phyloP scores from a whole-genome alignment of 1,140 invertebrate species.

The Rhysida immarginata region DNA sequence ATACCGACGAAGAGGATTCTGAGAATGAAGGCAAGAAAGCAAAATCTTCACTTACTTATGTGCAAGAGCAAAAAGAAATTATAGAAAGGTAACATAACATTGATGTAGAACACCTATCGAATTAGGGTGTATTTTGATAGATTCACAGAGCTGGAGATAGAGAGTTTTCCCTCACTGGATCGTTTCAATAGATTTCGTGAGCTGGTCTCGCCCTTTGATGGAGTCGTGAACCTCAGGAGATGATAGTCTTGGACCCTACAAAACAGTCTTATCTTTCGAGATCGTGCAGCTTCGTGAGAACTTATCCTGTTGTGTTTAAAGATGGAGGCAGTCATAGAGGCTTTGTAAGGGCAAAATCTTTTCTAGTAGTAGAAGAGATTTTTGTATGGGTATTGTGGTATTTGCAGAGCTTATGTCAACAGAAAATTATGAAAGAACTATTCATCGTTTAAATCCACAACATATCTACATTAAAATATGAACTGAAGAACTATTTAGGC shows the following conservation, averaged over 20 bases:
- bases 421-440: too few species aligned
- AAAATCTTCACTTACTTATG: slow-evolving; percentile 34
- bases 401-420: too few species aligned
- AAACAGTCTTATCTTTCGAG: background rate
- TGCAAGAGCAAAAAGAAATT: slow-evolving; percentile 49
- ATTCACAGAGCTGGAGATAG: slow-evolving; percentile 13
- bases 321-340: too few species aligned
- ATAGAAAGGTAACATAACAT: slow-evolving; percentile 45
- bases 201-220: slow-evolving; percentile 24
- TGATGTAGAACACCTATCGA: background rate
- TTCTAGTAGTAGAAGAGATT: too few species aligned
- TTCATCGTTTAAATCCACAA: too few species aligned
- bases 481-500: too few species aligned
- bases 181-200: background rate
- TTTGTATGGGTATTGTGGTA: too few species aligned
- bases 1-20: slow-evolving; percentile 5
- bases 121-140: slow-evolving; percentile 12
- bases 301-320: too few species aligned
- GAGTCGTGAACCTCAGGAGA: slow-evolving; percentile 23
- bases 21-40: background rate
- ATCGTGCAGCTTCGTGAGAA: too few species aligned
- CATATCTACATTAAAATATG: too few species aligned
- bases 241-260: slow-evolving; percentile 22
- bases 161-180: background rate
- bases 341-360: too few species aligned